These are phyloP conservation scores for Oenanthe melanoleuca DNA, from an alignment of 2,113 vertebrate genomes.

Conservation along the genomic window DNA sequence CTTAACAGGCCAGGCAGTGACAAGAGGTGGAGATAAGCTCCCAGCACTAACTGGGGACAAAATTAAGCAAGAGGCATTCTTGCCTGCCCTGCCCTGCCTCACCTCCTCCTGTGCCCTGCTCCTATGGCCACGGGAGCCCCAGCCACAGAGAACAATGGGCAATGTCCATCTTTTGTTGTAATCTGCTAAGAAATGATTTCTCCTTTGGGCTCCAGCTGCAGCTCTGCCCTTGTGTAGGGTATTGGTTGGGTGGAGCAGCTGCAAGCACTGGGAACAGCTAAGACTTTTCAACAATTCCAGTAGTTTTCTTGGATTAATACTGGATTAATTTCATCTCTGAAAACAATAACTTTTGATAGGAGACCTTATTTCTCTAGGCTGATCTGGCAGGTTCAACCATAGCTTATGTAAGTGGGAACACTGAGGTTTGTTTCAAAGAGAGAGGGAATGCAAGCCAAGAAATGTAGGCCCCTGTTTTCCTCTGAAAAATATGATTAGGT, in stretches of 20 bases:
- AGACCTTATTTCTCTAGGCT: neutral
- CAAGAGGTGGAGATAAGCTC: neutral
- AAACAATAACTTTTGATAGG: neutral
- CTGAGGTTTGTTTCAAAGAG: neutral
- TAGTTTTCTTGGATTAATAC: neutral
- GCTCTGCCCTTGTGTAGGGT: neutral
- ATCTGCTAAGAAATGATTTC: neutral
- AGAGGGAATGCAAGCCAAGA: neutral
- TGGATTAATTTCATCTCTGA: neutral
- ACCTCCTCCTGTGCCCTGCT: neutral
- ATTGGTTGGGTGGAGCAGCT: neutral
- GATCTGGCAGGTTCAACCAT: neutral
- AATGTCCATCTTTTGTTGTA: neutral
- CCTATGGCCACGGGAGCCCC: rapidly evolving
- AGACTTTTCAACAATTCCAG: neutral
- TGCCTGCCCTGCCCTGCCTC: neutral
- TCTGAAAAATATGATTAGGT: conserved; percentile 1
- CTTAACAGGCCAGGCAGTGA: neutral
- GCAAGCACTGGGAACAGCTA: neutral
- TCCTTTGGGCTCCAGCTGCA: neutral
- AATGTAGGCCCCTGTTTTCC: neutral
- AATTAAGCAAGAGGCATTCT: neutral
- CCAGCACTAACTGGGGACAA: neutral
- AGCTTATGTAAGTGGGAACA: neutral
- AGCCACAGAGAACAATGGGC: rapidly evolving